Conservation (phyloP, 1,140 invertebrate species). For the Wiebesia pumilae region DNA sequence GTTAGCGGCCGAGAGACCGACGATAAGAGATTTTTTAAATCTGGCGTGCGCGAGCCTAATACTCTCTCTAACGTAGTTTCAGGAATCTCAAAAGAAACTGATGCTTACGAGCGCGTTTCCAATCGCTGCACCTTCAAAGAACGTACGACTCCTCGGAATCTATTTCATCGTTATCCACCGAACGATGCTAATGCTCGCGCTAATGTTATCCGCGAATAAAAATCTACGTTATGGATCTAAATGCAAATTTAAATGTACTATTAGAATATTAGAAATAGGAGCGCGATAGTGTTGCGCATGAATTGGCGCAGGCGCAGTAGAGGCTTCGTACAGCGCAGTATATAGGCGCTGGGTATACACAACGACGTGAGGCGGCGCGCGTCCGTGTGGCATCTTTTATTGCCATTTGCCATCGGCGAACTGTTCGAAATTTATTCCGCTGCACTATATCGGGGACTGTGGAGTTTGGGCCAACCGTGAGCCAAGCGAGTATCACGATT, state of each 20-base stretch:
- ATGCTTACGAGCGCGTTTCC: neutral
- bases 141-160: too few species aligned
- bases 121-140: too few species aligned
- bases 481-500: neutral
- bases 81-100: neutral
- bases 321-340: neutral
- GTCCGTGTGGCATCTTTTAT: slow-evolving; percentile 22
- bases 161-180: too few species aligned
- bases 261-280: neutral
- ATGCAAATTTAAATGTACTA: neutral
- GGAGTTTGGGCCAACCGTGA: neutral
- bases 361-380: neutral
- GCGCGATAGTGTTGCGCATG: neutral
- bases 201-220: neutral
- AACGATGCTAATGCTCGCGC: neutral
- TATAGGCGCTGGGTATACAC: neutral
- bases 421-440: neutral
- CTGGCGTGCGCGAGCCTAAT: too few species aligned
- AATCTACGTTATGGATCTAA: neutral
- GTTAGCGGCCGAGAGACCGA: too few species aligned
- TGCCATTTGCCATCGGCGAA: neutral
- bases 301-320: neutral
- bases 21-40: too few species aligned
- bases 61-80: too few species aligned
- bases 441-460: neutral